phyloP scores from a whole-genome alignment of 2,113 vertebrate species.

The Egretta garzetta region DNA sequence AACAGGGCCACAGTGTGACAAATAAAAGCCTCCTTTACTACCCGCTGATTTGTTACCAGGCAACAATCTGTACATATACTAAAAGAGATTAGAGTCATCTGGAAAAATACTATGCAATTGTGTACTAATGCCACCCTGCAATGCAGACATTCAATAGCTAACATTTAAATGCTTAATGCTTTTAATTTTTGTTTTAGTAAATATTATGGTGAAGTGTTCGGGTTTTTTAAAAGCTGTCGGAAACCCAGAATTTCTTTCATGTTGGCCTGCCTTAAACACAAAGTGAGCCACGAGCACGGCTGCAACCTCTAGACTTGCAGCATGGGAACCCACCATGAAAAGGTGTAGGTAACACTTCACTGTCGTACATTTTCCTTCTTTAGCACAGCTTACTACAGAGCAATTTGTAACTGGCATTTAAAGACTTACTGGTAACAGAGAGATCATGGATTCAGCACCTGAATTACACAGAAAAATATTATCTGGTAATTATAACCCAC shows the following conservation, averaged over 20 bases:
- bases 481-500: not conserved
- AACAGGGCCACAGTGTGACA: not conserved
- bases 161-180: not conserved
- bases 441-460: not conserved
- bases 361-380: not conserved
- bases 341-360: not conserved
- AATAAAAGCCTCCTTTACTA: slow-evolving; percentile 8
- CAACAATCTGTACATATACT: not conserved
- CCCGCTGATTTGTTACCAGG: not conserved
- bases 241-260: not conserved
- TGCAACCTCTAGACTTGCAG: not conserved
- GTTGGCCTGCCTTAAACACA: not conserved
- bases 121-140: not conserved
- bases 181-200: not conserved
- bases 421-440: not conserved
- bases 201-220: not conserved
- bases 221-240: not conserved
- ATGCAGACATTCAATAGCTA: not conserved
- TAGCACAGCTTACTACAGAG: not conserved
- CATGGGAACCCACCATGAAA: not conserved
- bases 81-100: not conserved
- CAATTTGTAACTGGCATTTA: not conserved
- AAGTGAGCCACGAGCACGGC: not conserved
- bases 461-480: not conserved
- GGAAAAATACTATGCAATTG: not conserved